Evolutionary conservation across 2,113 vertebrate species (phyloP).

Genomic region (Nothocercus julius): DNA sequence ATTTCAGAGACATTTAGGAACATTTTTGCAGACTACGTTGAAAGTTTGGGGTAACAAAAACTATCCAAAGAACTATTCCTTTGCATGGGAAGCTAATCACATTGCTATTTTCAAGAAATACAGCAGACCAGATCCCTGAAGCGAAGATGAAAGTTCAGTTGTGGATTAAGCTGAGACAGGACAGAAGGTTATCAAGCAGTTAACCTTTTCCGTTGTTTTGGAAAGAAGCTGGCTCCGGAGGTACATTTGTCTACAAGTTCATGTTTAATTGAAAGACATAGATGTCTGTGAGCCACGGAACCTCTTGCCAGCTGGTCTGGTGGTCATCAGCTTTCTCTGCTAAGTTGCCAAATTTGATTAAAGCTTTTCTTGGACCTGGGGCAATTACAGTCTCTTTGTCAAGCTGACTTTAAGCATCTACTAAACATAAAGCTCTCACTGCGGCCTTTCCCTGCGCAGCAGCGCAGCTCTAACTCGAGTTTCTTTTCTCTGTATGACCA

Average conservation of each 20-base stretch:
- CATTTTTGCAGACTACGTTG: neutral
- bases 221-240: neutral
- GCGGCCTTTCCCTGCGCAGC: too few species aligned
- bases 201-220: neutral
- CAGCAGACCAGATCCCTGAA: neutral
- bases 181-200: neutral
- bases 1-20: neutral
- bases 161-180: neutral
- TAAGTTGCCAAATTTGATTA: neutral
- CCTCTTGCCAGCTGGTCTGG: neutral
- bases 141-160: neutral
- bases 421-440: neutral
- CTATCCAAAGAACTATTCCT: neutral
- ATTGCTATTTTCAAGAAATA: neutral
- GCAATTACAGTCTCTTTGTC: neutral
- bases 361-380: neutral
- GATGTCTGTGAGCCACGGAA: neutral
- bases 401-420: neutral
- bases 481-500: fast-evolving
- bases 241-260: neutral
- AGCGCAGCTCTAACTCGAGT: neutral
- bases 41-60: neutral
- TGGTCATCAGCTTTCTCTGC: neutral
- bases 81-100: neutral
- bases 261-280: neutral